phyloP scores from a whole-genome alignment of 2,797 vertebrate genomes.

The Merluccius polli region DNA sequence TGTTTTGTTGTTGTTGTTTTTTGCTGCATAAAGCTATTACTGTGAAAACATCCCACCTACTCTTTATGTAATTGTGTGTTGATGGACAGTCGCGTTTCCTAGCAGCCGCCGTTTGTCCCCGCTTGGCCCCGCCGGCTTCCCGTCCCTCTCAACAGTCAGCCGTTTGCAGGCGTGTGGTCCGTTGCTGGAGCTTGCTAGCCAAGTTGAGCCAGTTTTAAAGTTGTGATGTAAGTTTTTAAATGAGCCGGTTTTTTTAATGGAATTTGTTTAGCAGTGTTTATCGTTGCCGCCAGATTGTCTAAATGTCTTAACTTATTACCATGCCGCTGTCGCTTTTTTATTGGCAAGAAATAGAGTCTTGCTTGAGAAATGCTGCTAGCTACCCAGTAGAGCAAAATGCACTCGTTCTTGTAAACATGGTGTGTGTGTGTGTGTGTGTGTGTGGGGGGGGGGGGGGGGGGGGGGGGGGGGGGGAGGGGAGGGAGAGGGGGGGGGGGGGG shows the following conservation, averaged over 20 bases:
- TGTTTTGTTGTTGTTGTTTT: too few species aligned
- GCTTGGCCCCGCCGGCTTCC: background rate
- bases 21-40: background rate
- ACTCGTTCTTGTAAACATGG: background rate
- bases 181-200: background rate
- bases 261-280: background rate
- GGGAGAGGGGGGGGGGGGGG: too few species aligned
- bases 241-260: background rate
- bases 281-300: background rate
- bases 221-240: background rate
- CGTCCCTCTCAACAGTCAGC: background rate
- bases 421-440: too few species aligned
- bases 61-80: background rate
- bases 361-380: background rate
- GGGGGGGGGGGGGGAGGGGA: too few species aligned
- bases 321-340: background rate
- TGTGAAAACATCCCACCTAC: background rate
- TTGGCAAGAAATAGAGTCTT: background rate
- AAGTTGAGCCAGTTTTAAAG: background rate
- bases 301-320: background rate
- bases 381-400: background rate
- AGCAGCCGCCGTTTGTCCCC: background rate
- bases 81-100: too few species aligned
- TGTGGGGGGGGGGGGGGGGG: too few species aligned
- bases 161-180: background rate